Percentiles rank a stretch among this genome's conserved stretches.
phyloP scores from a whole-genome alignment of 2,113 vertebrate genomes.

The Arizona elegans region DNA sequence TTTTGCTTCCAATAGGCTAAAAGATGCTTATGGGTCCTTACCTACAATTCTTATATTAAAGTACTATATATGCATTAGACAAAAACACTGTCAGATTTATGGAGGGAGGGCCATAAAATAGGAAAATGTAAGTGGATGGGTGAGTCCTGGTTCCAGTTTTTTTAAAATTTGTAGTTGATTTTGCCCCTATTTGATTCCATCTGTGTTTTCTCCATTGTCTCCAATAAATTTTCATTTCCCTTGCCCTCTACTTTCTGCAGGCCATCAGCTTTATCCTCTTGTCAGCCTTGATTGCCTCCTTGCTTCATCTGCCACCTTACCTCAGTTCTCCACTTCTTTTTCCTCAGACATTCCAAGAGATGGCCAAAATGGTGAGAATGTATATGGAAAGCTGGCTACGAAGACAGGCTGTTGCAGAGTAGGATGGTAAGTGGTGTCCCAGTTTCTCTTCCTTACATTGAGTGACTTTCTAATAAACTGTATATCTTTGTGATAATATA shows the following conservation, averaged over 20 bases:
- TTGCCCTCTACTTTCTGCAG: background rate
- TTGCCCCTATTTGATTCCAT: background rate
- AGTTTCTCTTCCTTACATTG: background rate
- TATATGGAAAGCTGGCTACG: background rate
- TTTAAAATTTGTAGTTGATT: background rate
- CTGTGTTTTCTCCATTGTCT: background rate
- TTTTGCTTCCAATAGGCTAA: background rate
- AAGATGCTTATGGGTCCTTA: background rate
- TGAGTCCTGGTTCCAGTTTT: background rate
- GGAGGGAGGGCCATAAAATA: background rate
- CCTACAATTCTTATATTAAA: background rate
- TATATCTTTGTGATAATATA: background rate
- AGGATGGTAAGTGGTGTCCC: background rate
- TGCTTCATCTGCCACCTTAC: background rate
- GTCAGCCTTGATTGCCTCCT: background rate
- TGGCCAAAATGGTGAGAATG: background rate
- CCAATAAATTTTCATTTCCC: background rate
- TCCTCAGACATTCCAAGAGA: no score
- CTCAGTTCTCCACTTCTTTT: background rate
- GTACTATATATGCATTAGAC: background rate
- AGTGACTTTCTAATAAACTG: background rate
- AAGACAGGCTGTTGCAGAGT: background rate
- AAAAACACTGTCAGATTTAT: background rate
- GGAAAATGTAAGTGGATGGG: background rate
- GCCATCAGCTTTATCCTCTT: background rate